Percentiles rank a stretch among this genome's conserved stretches.
phyloP scores from a whole-genome alignment of 2,797 vertebrate genomes.

The Eutrigla gurnardus region DNA sequence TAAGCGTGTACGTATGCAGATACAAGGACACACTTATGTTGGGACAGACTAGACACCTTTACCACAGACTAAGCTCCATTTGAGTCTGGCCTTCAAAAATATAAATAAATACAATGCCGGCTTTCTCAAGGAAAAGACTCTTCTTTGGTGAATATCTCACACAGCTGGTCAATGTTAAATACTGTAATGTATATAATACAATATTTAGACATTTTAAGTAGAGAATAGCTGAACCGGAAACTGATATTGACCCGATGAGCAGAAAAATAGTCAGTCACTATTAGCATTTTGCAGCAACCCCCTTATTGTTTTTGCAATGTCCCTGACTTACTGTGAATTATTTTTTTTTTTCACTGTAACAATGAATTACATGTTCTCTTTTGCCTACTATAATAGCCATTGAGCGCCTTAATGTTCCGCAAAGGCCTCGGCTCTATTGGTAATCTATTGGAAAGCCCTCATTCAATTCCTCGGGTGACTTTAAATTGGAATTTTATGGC shows the following conservation, averaged over 20 bases:
- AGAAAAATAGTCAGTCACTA: not conserved
- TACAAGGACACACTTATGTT: conserved; percentile 26
- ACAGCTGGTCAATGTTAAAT: not conserved
- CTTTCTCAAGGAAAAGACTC: not conserved
- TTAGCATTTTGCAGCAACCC: not conserved
- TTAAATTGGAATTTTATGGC: conserved; percentile 18
- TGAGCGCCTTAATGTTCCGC: conserved; percentile 10
- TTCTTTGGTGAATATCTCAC: not conserved
- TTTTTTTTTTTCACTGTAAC: not conserved
- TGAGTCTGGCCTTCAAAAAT: not conserved
- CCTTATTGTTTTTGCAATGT: not conserved
- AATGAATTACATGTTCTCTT: not conserved
- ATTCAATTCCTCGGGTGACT: conserved; percentile 16
- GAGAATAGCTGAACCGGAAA: not conserved
- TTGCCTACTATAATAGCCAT: not conserved
- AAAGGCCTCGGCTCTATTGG: not conserved
- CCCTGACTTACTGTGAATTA: not conserved
- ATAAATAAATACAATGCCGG: not conserved
- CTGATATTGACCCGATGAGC: not conserved
- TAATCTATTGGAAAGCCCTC: conserved; percentile 18
- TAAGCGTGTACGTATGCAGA: conserved; percentile 6
- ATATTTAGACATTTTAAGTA: not conserved
- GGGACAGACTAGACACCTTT: conserved; percentile 28
- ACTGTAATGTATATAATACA: not conserved
- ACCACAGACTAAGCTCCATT: not conserved